Percentiles rank a stretch among this genome's conserved stretches.
phyloP scores from a whole-genome alignment of 2,113 vertebrate genomes.

The Salvelinus alpinus region DNA sequence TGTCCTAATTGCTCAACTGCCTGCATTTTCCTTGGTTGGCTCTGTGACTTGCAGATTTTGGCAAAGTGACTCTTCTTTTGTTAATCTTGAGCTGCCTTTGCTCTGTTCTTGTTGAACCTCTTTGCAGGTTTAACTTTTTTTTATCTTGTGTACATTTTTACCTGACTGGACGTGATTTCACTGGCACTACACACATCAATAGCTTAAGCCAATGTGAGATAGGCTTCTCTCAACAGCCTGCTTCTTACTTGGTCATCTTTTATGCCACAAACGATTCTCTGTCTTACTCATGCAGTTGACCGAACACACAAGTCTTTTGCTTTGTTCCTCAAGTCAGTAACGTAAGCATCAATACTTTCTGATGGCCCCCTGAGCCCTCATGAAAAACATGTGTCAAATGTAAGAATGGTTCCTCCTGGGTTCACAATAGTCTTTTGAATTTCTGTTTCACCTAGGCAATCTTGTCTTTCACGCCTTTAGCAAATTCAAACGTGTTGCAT shows the following conservation, averaged over 20 bases:
- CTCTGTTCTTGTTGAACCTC: neutral
- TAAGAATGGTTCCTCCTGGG: neutral
- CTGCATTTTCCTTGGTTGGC: conserved; percentile 11
- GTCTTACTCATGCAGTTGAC: neutral
- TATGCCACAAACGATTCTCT: conserved; percentile 3
- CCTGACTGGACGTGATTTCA: too few species aligned
- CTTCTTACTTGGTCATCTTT: conserved; percentile 14
- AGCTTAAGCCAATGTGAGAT: too few species aligned
- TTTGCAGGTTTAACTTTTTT: neutral
- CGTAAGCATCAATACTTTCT: conserved; percentile 6
- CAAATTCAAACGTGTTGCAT: too few species aligned
- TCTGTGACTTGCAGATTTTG: conserved; percentile 15
- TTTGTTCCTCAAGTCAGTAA: conserved; percentile 22
- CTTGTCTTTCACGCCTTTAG: too few species aligned
- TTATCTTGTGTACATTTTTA: too few species aligned
- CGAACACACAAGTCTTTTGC: conserved; percentile 24
- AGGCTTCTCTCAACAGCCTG: conserved; percentile 26
- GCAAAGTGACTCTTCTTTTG: conserved; percentile 14
- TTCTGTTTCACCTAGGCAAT: too few species aligned
- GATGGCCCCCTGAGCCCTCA: neutral
- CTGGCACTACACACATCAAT: too few species aligned
- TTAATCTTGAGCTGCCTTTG: neutral
- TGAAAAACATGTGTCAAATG: conserved; percentile 11
- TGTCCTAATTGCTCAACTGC: conserved; percentile 8
- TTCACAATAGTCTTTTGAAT: too few species aligned